Conservation (phyloP, 1,140 invertebrate genomes). For the Nautilus pompilius region DNA sequence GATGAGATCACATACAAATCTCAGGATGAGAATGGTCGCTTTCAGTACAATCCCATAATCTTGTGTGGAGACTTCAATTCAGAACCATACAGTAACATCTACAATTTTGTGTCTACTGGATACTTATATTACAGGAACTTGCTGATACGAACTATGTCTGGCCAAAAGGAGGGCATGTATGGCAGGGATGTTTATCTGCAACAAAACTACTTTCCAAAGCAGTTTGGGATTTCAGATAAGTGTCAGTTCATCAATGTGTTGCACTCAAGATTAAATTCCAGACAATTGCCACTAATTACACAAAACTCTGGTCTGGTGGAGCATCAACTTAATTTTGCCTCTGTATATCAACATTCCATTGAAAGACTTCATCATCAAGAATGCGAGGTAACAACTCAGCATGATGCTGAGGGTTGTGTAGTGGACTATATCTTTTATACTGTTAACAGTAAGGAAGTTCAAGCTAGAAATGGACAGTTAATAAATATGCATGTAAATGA, state of each 20-base stretch:
- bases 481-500: conserved; percentile 16
- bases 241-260: conserved; percentile 63
- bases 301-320: conserved; percentile 22
- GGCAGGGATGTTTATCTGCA: conserved; percentile 19
- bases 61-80: conserved; percentile 90
- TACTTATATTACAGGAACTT: conserved; percentile 61
- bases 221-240: conserved; percentile 64
- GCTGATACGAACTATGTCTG: conserved; percentile 41
- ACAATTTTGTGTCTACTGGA: conserved; percentile 71
- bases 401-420: conserved; percentile 25
- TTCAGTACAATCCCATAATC: conserved; percentile 70
- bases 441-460: conserved; percentile 1
- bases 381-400: conserved; percentile 43
- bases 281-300: not conserved
- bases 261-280: not conserved
- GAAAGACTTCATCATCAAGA: conserved; percentile 4
- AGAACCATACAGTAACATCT: conserved; percentile 67
- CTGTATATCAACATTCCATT: conserved; percentile 40
- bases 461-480: conserved; percentile 3
- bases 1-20: conserved; percentile 55
- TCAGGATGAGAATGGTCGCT: not conserved
- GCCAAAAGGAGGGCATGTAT: conserved; percentile 26
- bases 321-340: conserved; percentile 48
- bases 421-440: conserved; percentile 56
- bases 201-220: conserved; percentile 57